Evolutionary conservation across 2,888 invertebrate genomes (phyloP).

Genomic region (Eupsilia transversa): DNA sequence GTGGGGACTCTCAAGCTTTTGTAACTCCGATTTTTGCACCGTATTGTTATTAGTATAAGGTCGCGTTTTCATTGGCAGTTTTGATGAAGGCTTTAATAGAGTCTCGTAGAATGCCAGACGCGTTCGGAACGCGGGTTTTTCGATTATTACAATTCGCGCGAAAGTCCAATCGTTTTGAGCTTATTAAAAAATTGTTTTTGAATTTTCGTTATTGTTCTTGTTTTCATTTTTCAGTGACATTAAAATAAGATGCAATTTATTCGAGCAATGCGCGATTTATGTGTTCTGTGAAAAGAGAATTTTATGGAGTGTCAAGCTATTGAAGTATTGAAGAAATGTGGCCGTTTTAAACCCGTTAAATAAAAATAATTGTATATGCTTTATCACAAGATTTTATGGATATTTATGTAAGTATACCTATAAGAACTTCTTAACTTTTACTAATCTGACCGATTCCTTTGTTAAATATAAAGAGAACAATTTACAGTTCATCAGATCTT

Average conservation of each 20-base stretch:
- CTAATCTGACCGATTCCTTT: neutral
- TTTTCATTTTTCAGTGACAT: conserved; percentile 51
- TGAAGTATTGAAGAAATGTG: conserved; percentile 6
- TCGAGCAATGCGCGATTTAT: conserved; percentile 31
- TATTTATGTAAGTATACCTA: neutral
- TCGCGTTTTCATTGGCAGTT: conserved; percentile 29
- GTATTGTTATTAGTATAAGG: conserved; percentile 11
- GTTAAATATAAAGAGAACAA: neutral
- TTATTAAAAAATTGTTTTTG: conserved; percentile 64
- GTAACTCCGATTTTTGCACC: conserved; percentile 13
- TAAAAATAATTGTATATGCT: neutral
- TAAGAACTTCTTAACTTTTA: neutral
- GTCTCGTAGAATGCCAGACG: conserved; percentile 79
- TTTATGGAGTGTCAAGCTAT: conserved; percentile 23
- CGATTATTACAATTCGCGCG: conserved; percentile 82
- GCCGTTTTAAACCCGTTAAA: neutral
- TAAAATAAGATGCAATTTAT: conserved; percentile 57
- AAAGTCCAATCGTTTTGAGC: conserved; percentile 70
- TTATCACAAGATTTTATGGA: too few species aligned
- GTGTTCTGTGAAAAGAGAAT: neutral
- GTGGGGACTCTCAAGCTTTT: conserved; percentile 53
- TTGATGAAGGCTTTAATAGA: conserved; percentile 75
- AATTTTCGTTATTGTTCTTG: conserved; percentile 57
- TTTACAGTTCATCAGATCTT: conserved; percentile 11
- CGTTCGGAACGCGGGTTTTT: conserved; percentile 80